A percentile compares a stretch with the other conserved stretches of the same genome.
phyloP scores from a whole-genome alignment of 2,113 vertebrate species.

The Gorilla gorilla region DNA sequence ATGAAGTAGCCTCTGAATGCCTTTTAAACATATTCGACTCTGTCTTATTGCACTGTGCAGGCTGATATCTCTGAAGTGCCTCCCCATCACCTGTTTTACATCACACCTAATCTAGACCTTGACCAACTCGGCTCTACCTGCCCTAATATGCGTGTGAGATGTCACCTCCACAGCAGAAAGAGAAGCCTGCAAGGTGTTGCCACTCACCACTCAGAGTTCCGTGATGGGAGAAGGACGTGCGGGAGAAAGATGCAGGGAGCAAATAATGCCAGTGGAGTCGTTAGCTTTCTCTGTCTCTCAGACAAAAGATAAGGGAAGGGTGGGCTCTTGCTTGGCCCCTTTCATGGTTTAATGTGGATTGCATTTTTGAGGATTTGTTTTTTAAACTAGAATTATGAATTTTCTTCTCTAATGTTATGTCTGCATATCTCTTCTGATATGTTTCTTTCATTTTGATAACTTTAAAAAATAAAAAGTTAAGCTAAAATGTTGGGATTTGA shows the following conservation, averaged over 20 bases:
- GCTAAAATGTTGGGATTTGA: neutral
- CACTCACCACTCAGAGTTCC: neutral
- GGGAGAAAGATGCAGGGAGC: neutral
- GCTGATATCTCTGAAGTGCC: neutral
- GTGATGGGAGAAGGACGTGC: too few relatives aligned
- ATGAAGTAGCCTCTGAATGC: neutral
- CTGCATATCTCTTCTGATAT: neutral
- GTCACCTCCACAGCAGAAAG: neutral
- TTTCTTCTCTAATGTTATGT: neutral
- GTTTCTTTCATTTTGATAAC: neutral
- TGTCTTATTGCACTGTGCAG: neutral
- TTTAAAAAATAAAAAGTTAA: neutral
- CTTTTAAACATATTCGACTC: neutral
- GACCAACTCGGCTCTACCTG: neutral
- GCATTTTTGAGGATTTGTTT: neutral
- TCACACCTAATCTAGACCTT: neutral
- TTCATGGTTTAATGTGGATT: neutral
- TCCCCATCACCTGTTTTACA: neutral
- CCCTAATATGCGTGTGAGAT: accelerated
- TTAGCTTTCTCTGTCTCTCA: neutral
- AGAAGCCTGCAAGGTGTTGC: neutral
- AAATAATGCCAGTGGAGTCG: accelerated
- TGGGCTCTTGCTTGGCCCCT: neutral
- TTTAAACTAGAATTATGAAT: neutral
- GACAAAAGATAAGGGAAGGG: neutral